A percentile compares a stretch with the other conserved stretches of the same genome.
These are phyloP conservation scores for Damaliscus lunatus DNA, from an alignment of 2,113 vertebrate genomes.

Conservation along the genomic window DNA sequence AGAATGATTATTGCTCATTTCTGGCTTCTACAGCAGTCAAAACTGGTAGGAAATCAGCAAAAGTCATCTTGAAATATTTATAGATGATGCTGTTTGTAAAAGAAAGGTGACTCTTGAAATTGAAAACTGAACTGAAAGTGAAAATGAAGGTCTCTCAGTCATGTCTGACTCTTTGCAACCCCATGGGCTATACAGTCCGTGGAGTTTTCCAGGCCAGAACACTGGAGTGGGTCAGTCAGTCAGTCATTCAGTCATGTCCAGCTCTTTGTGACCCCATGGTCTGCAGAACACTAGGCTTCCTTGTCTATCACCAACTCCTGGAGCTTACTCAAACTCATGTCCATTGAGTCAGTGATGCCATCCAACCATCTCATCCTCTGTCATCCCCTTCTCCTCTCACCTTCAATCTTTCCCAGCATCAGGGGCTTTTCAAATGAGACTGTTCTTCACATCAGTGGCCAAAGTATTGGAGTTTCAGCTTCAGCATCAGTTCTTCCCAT, in stretches of 20 bases:
- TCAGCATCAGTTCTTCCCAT: neutral
- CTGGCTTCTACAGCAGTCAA: neutral
- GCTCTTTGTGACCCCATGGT: neutral
- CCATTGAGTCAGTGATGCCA: neutral
- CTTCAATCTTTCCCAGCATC: neutral
- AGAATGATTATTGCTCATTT: neutral
- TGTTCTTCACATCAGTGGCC: neutral
- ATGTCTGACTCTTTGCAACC: neutral
- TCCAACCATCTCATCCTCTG: neutral
- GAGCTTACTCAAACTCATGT: neutral
- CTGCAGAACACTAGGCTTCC: neutral
- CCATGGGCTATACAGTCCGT: neutral
- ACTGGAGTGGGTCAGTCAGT: neutral
- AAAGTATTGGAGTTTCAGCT: neutral
- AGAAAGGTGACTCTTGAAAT: neutral
- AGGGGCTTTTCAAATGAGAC: neutral
- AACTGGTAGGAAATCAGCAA: neutral
- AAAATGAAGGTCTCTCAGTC: neutral
- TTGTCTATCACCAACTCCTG: neutral
- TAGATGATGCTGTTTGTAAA: neutral
- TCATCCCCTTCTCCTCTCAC: neutral
- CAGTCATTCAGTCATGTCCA: accelerated
- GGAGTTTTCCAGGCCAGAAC: neutral
- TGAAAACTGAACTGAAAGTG: neutral
- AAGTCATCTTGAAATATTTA: slow-evolving; percentile 12